Evolutionary conservation across 2,888 invertebrate species (phyloP).

Genomic region (Calliphora vomitoria): DNA sequence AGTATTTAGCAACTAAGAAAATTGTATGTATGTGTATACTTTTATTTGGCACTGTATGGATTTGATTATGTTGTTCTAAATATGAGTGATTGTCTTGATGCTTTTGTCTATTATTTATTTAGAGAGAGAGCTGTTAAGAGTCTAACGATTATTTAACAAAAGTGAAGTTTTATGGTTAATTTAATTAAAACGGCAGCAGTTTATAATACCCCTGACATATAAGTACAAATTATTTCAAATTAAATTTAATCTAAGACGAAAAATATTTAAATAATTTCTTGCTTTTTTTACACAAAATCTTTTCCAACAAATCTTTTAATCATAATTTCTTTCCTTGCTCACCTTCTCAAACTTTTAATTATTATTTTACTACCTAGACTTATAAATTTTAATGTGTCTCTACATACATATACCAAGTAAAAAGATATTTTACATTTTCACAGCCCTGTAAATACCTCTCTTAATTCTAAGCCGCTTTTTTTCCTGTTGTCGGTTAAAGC

Average conservation of each 20-base stretch:
- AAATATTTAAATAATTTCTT: neutral
- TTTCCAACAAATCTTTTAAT: neutral
- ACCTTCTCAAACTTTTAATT: neutral
- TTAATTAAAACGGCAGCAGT: constrained; percentile 51
- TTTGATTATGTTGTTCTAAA: neutral
- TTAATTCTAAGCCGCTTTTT: constrained; percentile 39
- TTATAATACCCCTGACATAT: neutral
- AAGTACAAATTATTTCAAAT: neutral
- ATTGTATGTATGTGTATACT: neutral
- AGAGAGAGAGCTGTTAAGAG: constrained; percentile 6
- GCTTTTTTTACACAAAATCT: neutral
- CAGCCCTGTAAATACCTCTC: neutral
- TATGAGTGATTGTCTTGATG: neutral
- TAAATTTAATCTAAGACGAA: neutral
- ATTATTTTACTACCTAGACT: neutral
- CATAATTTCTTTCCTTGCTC: neutral
- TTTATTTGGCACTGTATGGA: neutral
- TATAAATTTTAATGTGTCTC: neutral
- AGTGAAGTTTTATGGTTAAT: constrained; percentile 54
- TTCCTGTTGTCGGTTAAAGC: constrained; percentile 27
- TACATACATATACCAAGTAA: neutral
- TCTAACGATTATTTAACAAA: constrained; percentile 24
- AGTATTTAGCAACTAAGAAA: no score
- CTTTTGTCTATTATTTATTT: constrained; percentile 1
- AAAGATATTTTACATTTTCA: neutral